phyloP scores from a whole-genome alignment of 1,140 invertebrate genomes.

The Drosophila pandora region DNA sequence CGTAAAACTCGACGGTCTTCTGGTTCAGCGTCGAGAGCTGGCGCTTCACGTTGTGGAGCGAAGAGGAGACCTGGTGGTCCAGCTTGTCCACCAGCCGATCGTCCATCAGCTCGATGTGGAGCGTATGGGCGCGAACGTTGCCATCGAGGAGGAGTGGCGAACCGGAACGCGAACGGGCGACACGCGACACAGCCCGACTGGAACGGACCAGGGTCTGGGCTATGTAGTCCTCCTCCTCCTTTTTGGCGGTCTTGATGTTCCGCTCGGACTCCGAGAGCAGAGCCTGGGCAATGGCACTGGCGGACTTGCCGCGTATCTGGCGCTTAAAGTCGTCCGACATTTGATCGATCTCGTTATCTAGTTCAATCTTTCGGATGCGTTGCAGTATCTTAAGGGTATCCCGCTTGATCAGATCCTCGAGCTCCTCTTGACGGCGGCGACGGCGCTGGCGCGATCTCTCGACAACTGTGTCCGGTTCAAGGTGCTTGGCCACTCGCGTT shows the following conservation, averaged over 20 bases:
- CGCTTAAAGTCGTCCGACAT: slow-evolving; percentile 85
- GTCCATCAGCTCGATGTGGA: slow-evolving; percentile 79
- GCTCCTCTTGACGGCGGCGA: slow-evolving; percentile 84
- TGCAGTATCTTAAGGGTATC: slow-evolving; percentile 84
- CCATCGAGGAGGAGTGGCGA: slow-evolving; percentile 37
- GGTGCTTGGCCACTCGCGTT: slow-evolving; percentile 87
- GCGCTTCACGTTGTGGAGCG: slow-evolving; percentile 81
- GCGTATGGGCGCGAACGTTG: slow-evolving; percentile 60
- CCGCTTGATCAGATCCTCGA: slow-evolving; percentile 83
- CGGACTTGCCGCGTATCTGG: slow-evolving; percentile 88
- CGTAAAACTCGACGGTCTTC: slow-evolving; percentile 78
- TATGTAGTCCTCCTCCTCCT: slow-evolving; percentile 77
- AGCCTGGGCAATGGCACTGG: slow-evolving; percentile 88
- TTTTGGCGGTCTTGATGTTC: slow-evolving; percentile 85
- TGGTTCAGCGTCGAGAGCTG: slow-evolving; percentile 77
- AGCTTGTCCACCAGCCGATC: slow-evolving; percentile 80
- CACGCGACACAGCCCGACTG: slow-evolving; percentile 70
- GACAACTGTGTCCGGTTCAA: slow-evolving; percentile 85
- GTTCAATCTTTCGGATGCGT: slow-evolving; percentile 79
- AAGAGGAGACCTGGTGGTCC: slow-evolving; percentile 79
- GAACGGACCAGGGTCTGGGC: slow-evolving; percentile 66
- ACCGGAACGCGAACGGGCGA: slow-evolving; percentile 58
- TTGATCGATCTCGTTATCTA: slow-evolving; percentile 81
- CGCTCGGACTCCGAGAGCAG: slow-evolving; percentile 86
- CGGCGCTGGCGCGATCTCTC: slow-evolving; percentile 85